A percentile compares a stretch with the other conserved stretches of the same genome.
These are phyloP conservation scores for Drosophila repleta DNA, from an alignment of 1,140 invertebrate genomes.

Conservation along the genomic window DNA sequence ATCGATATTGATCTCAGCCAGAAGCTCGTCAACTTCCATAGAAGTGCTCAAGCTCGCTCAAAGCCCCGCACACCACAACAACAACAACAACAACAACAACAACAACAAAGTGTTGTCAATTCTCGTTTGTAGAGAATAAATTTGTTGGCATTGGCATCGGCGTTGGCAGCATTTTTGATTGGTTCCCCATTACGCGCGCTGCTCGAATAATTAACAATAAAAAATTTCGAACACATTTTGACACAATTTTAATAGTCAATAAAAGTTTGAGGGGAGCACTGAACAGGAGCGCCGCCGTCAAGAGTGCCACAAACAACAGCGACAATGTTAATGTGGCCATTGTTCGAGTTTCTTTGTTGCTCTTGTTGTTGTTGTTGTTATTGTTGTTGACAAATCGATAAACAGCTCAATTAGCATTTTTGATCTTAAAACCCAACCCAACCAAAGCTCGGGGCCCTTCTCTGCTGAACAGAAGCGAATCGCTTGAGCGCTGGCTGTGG, in stretches of 20 bases:
- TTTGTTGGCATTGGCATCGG: slow-evolving; percentile 24
- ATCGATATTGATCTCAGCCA: background rate
- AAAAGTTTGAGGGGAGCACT: slow-evolving; percentile 53
- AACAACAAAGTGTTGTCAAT: slow-evolving; percentile 5
- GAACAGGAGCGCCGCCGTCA: slow-evolving; percentile 41
- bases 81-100: background rate
- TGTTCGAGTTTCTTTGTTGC: slow-evolving; percentile 43
- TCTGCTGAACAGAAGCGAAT: too few species aligned
- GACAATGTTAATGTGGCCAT: slow-evolving; percentile 60
- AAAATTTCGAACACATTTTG: slow-evolving; percentile 81
- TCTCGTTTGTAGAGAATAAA: slow-evolving; percentile 15
- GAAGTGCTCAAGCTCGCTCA: background rate
- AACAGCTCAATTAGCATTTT: slow-evolving; percentile 81
- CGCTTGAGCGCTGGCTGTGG: background rate
- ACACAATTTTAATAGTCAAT: slow-evolving; percentile 81
- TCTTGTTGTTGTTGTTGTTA: background rate
- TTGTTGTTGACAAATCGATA: slow-evolving; percentile 80
- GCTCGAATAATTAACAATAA: slow-evolving; percentile 69
- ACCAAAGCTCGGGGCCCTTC: background rate
- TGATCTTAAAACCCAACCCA: slow-evolving; percentile 54
- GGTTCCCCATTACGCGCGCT: slow-evolving; percentile 62
- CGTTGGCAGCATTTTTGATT: slow-evolving; percentile 63
- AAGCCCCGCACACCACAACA: background rate
- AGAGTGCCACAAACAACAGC: slow-evolving; percentile 25
- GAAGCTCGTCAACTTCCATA: background rate